Evolutionary conservation across 2,797 vertebrate species (phyloP), one percentile per base, ranked within the genome.

Genomic region (Novumbra hubbsi): DNA sequence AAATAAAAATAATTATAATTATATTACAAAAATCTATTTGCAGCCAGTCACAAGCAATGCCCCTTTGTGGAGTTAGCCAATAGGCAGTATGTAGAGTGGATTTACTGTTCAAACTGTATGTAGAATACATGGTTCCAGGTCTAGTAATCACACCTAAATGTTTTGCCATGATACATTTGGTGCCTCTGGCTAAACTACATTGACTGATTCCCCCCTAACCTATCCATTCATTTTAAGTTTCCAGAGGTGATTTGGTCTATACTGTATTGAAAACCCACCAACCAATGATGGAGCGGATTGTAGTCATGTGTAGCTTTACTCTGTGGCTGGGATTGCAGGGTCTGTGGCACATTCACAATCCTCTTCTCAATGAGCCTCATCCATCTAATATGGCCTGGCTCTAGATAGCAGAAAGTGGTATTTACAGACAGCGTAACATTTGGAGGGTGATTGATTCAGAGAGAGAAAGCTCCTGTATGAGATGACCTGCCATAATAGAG

Each of bases 201-300:
- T 73, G 76, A 75, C 73, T 79, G 68, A 70, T 75, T 66, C 27
- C 76, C 57, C 41, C 34, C 66, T 50, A 27, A 48, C 62, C 27
- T 45, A 28, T 17, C 66, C 66, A 77, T 77, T 69, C 64, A 70
- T 62, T 71, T 45, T 48, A 49, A n/a, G n/a, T 73, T 68, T 70
- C 66, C 50, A 30, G 28, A 5, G 64, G 38, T 73, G 70, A 52
- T 60, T 62, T 68, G 34, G 34, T 4, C 6, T 52, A 8, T 15
- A 52, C 50, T 16, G 24, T 34, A 77, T 34, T 34, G 41, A 48
- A 65, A 34, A 41, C 6, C 75, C 69, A 34, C 70, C 66, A 52
- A 5, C 65, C 65, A 32, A 30, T 24, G 30, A 41, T 34, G 70
- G 64, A 64, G 41, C 60, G 27, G 38, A 41, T 68, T 50, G 16